Evolutionary conservation across 2,797 vertebrate species (phyloP), one percentile per base, ranked within the genome.

Genomic region (Eptatretus atami): DNA sequence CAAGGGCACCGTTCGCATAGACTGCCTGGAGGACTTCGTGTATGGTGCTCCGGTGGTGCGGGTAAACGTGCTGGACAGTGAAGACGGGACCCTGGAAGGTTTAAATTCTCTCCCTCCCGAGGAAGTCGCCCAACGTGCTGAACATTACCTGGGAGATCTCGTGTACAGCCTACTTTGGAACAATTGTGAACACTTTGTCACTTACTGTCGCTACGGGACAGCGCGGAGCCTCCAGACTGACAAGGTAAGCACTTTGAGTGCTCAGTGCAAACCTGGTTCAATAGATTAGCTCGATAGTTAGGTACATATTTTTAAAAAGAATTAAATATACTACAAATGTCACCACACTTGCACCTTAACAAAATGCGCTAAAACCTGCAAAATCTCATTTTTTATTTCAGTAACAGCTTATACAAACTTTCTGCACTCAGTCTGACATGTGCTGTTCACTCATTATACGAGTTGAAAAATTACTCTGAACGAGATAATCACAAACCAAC

Each of bases 151-250:
- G 70, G 92, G 88, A 11, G 65, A 75, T 0, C 76, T 82, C 15
- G 73, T 75, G 15, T 95, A 98, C 74, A 94, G 88, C 68, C 72
- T 96, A 1, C 76, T 98, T 67, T 98, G 92, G 92, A 83, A 90
- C 77, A 98, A 95, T 77, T 98, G 92, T 67, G 92, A 98, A 70
- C 92, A 98, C 73, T 98, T 83, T 12, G 87, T 93, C 70, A 94
- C 87, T 74, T 77, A 84, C 79, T 96, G 88, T 78, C 80, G 92
- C 69, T 98, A 88, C 2, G 86, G 82, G 25, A 73, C 79, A 64
- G 68, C 77, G 1, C 74, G 85, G 72, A 98, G 88, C 77, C 82
- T 85, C 71, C 92, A 96, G 78, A 83, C 85, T 0, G 82, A 82
- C 71, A 79, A 90, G 88, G 87, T 98, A 82, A 64, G 65, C 31